Evolutionary conservation across 2,797 vertebrate genomes (phyloP).

Genomic region (Myripristis jacobus): DNA sequence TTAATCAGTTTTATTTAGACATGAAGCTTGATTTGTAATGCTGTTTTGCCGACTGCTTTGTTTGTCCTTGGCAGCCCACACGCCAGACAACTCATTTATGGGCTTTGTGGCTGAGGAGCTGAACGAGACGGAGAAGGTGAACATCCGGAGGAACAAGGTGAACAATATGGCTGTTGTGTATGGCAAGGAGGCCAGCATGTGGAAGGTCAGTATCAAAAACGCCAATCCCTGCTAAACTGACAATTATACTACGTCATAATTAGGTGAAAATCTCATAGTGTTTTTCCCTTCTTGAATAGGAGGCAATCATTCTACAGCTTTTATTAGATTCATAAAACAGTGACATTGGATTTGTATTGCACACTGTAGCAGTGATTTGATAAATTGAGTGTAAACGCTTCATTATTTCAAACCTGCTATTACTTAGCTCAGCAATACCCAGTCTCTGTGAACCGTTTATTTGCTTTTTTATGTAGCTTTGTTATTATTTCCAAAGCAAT

Average conservation of each 20-base stretch:
- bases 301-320: not conserved
- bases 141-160: constrained; percentile 90
- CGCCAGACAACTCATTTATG: constrained; percentile 99
- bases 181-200: constrained; percentile 96
- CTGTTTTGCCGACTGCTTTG: constrained; percentile 43
- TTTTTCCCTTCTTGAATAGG: not conserved
- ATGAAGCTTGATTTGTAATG: constrained; percentile 36
- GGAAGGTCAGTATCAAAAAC: constrained; percentile 88
- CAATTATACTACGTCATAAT: not conserved
- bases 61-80: constrained; percentile 89
- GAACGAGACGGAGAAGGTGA: constrained; percentile 88
- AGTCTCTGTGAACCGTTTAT: too few relatives aligned
- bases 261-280: rapidly evolving
- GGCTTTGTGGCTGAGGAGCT: constrained; percentile 97
- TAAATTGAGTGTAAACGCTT: not conserved
- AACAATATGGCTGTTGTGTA: constrained; percentile 96
- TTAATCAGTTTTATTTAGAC: constrained; percentile 25
- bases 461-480: not conserved
- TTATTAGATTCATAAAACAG: not conserved
- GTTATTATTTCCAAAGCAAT: not conserved
- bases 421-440: too few relatives aligned
- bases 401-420: not conserved
- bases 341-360: not conserved
- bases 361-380: not conserved
- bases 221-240: not conserved